These are phyloP conservation scores for Vanessa atalanta DNA, from an alignment of 1,140 invertebrate species.

Conservation along the genomic window DNA sequence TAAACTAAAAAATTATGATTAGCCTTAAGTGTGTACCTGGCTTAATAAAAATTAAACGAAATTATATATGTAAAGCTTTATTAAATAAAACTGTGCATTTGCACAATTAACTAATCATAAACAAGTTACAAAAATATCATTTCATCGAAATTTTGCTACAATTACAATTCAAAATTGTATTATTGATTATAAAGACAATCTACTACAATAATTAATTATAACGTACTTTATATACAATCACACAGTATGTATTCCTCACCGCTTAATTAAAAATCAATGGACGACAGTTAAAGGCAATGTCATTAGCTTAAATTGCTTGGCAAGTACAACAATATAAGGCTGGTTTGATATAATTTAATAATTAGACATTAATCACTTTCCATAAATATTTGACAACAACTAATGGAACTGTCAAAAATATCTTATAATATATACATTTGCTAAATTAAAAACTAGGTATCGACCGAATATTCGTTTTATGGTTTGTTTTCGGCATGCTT, in stretches of 20 bases:
- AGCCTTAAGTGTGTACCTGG: too few relatives aligned
- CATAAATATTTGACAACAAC: too few relatives aligned
- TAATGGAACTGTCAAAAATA: too few relatives aligned
- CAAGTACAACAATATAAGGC: conserved; percentile 19
- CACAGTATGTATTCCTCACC: conserved; percentile 7
- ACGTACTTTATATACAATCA: conserved; percentile 1
- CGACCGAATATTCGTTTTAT: too few relatives aligned
- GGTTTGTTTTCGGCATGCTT: too few relatives aligned
- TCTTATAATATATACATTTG: too few relatives aligned
- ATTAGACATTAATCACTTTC: too few relatives aligned
- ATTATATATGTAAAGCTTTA: conserved; percentile 6
- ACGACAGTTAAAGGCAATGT: conserved; percentile 15
- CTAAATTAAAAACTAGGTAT: too few relatives aligned
- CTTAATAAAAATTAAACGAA: not conserved
- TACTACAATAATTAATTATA: conserved; percentile 3
- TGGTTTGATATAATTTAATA: not conserved
- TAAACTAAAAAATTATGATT: too few relatives aligned
- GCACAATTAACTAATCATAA: conserved; percentile 14
- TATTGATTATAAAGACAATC: not conserved
- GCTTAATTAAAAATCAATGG: not conserved
- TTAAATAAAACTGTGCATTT: conserved; percentile 9
- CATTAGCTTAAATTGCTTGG: conserved; percentile 29
- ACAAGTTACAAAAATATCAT: conserved; percentile 42
- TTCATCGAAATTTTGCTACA: conserved; percentile 34
- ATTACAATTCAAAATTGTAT: conserved; percentile 40